Conservation (phyloP, 2,113 vertebrate species). For the Phylloscopus whistleri region DNA sequence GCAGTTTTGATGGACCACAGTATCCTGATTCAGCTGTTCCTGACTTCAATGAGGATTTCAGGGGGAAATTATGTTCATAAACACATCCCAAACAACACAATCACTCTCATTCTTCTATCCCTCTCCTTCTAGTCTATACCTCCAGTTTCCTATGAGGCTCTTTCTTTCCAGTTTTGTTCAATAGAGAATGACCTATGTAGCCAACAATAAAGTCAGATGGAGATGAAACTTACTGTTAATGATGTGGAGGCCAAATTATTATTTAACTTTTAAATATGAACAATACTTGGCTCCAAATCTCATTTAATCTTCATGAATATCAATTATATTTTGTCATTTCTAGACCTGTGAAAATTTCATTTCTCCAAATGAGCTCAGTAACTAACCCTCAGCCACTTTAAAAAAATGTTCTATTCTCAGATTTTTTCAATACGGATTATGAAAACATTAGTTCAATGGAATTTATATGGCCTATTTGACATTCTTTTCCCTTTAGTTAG, state of each 20-base stretch:
- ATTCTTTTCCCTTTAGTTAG: constrained; percentile 19
- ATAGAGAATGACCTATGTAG: neutral
- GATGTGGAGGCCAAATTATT: constrained; percentile 40
- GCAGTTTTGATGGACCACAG: neutral
- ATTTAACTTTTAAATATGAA: constrained; percentile 56
- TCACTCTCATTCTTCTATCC: neutral
- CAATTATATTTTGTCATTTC: constrained; percentile 52
- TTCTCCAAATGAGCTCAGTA: constrained; percentile 47
- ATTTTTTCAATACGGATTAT: constrained; percentile 40
- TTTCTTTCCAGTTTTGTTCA: neutral
- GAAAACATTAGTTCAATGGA: constrained; percentile 46
- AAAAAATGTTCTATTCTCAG: neutral
- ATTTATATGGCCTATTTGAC: constrained; percentile 44
- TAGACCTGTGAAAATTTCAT: constrained; percentile 50
- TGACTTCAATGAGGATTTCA: neutral
- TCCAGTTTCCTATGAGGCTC: neutral
- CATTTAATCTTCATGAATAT: constrained; percentile 47
- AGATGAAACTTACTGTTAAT: constrained; percentile 29
- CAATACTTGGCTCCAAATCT: constrained; percentile 35
- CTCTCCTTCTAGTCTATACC: neutral
- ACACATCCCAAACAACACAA: neutral
- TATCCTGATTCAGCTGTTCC: neutral
- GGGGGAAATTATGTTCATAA: neutral
- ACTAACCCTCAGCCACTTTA: neutral
- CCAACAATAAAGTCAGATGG: constrained; percentile 29